A percentile compares a stretch with the other conserved stretches of the same genome.
Conservation (phyloP, 2,113 vertebrate species). For the Rhinolophus ferrumequinum region DNA sequence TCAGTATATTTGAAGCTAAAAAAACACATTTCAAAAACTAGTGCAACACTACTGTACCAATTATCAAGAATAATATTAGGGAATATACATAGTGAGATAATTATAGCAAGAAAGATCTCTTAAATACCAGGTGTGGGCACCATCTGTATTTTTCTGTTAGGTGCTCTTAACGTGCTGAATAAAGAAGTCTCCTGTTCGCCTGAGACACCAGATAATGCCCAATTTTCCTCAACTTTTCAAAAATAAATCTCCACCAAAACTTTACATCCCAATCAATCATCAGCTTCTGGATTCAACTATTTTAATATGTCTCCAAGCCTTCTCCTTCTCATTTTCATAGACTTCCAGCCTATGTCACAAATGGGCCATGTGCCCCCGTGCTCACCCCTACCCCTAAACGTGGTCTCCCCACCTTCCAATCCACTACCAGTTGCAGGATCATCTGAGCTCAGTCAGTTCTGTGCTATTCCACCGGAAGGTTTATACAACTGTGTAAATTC, state of each 20-base stretch:
- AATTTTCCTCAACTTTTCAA: not conserved
- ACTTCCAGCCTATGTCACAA: not conserved
- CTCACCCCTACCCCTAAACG: accelerated
- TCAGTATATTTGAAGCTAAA: constrained; percentile 72
- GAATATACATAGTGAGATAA: constrained; percentile 49
- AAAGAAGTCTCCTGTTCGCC: constrained; percentile 18
- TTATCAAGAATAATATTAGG: constrained; percentile 73
- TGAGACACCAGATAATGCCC: not conserved
- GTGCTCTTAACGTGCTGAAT: not conserved
- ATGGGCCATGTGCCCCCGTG: not conserved
- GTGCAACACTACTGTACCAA: constrained; percentile 47
- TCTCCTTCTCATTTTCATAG: not conserved
- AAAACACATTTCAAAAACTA: constrained; percentile 70
- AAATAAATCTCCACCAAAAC: constrained; percentile 24
- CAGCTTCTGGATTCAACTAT: not conserved
- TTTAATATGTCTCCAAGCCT: not conserved
- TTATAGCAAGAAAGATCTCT: constrained; percentile 55
- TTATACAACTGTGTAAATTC: not conserved
- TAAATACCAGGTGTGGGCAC: constrained; percentile 65
- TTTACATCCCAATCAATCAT: not conserved
- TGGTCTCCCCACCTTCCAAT: not conserved
- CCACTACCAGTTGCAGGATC: not conserved
- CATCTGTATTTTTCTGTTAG: constrained; percentile 66
- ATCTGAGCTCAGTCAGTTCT: not conserved
- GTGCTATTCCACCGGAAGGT: not conserved